Percentiles rank a stretch among this genome's conserved stretches.
Evolutionary conservation across 2,888 invertebrate genomes (phyloP).

Genomic region (Beris morrisii): DNA sequence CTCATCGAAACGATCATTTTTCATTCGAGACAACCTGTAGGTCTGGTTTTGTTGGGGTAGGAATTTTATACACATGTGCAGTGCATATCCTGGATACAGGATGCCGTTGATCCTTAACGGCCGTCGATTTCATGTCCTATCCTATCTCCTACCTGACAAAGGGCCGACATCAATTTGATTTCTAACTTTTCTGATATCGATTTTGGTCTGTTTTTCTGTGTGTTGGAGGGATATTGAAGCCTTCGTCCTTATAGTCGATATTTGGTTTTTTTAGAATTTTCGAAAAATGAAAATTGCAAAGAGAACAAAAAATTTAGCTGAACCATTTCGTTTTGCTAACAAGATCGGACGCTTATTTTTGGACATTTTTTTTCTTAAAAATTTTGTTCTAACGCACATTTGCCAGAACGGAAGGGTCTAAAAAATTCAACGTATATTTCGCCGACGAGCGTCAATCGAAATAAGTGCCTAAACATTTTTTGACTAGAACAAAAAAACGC

Average conservation of each 20-base stretch:
- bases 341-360: too few species aligned
- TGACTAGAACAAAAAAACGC: slow-evolving; percentile 5
- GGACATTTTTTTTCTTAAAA: neutral
- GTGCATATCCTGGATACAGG: slow-evolving; percentile 3
- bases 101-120: slow-evolving; percentile 15
- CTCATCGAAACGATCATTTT: slow-evolving; percentile 31
- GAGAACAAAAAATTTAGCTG: neutral
- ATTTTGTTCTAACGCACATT: neutral
- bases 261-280: too few species aligned
- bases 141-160: slow-evolving; percentile 18
- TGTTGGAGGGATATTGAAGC: neutral
- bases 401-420: neutral
- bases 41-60: neutral
- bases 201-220: slow-evolving; percentile 2
- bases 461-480: neutral
- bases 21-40: slow-evolving; percentile 23
- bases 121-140: slow-evolving; percentile 6
- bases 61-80: neutral
- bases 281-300: neutral
- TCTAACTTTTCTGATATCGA: slow-evolving; percentile 25
- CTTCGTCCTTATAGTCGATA: too few species aligned
- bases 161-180: slow-evolving; percentile 24
- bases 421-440: neutral
- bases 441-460: neutral
- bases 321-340: neutral